These are phyloP conservation scores for Monopis laevigella DNA, from an alignment of 2,888 invertebrate genomes.

Conservation along the genomic window DNA sequence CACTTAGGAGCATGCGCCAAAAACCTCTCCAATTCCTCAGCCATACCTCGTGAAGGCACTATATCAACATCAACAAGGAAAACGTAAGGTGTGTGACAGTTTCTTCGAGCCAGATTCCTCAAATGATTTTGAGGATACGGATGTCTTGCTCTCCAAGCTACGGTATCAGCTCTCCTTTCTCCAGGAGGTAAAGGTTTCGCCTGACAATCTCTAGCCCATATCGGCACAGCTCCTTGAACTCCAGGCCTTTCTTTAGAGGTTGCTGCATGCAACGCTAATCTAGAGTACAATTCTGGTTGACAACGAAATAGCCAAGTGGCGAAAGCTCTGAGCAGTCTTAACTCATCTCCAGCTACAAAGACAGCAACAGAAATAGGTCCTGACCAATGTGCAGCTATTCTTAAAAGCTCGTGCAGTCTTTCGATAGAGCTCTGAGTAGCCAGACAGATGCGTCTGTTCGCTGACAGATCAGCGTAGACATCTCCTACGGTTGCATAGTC, in stretches of 20 bases:
- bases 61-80: constrained; percentile 91
- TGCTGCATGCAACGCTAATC: constrained; percentile 80
- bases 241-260: constrained; percentile 70
- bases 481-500: constrained; percentile 78
- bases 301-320: constrained; percentile 80
- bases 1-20: constrained; percentile 67
- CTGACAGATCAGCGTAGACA: constrained; percentile 68
- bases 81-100: constrained; percentile 82
- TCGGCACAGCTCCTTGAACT: constrained; percentile 71
- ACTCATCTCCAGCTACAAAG: constrained; percentile 82
- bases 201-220: constrained; percentile 70
- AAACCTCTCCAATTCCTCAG: constrained; percentile 76
- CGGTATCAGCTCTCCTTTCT: constrained; percentile 68
- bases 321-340: constrained; percentile 76
- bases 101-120: constrained; percentile 85
- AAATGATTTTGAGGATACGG: constrained; percentile 91
- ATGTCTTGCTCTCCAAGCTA: constrained; percentile 77
- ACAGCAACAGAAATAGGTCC: constrained; percentile 87
- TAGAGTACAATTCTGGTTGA: constrained; percentile 74
- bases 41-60: constrained; percentile 80
- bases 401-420: constrained; percentile 78
- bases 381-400: constrained; percentile 84
- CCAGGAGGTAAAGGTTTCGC: constrained; percentile 74
- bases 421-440: constrained; percentile 90
- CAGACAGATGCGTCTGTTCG: constrained; percentile 72